Conservation (phyloP, 2,888 invertebrate genomes). For the Amphipoea lucens region DNA sequence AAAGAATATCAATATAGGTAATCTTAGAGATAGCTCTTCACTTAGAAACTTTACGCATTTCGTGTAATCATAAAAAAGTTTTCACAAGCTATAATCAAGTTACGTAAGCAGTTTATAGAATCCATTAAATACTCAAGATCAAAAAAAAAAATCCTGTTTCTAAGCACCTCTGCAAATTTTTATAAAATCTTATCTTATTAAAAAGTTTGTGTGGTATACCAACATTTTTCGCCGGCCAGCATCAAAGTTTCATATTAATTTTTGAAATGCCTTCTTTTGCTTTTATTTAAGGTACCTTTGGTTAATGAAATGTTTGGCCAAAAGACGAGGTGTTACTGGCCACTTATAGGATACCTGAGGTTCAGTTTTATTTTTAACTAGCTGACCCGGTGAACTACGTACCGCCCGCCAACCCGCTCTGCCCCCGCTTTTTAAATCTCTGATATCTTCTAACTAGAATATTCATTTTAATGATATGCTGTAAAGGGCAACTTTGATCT, state of each 20-base stretch:
- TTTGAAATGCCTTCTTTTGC: constrained; percentile 51
- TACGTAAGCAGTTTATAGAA: constrained; percentile 71
- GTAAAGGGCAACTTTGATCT: too few species aligned
- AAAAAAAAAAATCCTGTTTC: constrained; percentile 66
- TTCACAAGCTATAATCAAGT: constrained; percentile 63
- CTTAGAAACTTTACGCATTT: constrained; percentile 48
- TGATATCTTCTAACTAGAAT: too few species aligned
- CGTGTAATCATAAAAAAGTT: constrained; percentile 56
- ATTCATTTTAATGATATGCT: too few species aligned
- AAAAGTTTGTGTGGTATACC: constrained; percentile 68
- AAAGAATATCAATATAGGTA: constrained; percentile 16
- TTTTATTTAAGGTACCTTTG: constrained; percentile 36
- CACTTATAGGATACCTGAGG: neutral
- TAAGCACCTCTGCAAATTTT: constrained; percentile 68
- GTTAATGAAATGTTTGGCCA: constrained; percentile 42
- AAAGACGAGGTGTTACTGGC: constrained; percentile 18
- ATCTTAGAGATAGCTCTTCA: constrained; percentile 23
- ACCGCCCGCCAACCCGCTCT: too few species aligned
- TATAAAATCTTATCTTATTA: constrained; percentile 72
- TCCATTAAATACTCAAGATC: constrained; percentile 73
- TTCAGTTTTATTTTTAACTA: too few species aligned
- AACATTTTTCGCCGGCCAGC: constrained; percentile 45
- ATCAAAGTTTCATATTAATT: constrained; percentile 57
- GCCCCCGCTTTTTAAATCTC: too few species aligned
- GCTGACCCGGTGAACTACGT: too few species aligned